Evolutionary conservation across 2,113 vertebrate genomes (phyloP).

Genomic region (Morone chrysops): DNA sequence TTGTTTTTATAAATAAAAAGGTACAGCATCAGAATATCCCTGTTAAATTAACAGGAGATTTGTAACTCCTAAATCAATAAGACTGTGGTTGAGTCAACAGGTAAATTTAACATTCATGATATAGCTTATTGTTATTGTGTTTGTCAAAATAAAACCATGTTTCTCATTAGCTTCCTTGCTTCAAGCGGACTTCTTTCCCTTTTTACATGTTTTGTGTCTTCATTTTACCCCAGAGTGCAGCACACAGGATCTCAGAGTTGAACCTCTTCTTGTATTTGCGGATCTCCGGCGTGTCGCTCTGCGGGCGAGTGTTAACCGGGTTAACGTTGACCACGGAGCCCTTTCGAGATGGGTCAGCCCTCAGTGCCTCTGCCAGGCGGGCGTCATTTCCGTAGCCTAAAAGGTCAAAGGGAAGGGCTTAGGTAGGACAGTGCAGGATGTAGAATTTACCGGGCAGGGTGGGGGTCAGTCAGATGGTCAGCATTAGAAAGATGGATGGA

Average conservation of each 20-base stretch:
- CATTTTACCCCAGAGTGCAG: slow-evolving; percentile 95
- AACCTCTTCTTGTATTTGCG: slow-evolving; percentile 99
- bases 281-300: slow-evolving; percentile 98
- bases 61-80: too few species aligned
- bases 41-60: too few species aligned
- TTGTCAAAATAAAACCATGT: too few species aligned
- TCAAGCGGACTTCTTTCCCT: too few species aligned
- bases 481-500: slow-evolving; percentile 15
- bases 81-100: too few species aligned
- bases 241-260: slow-evolving; percentile 98
- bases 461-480: slow-evolving; percentile 43
- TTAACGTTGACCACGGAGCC: slow-evolving; percentile 99
- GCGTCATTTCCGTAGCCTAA: slow-evolving; percentile 94
- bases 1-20: too few species aligned
- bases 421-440: slow-evolving; percentile 56
- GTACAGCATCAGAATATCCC: too few species aligned
- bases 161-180: too few species aligned
- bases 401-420: slow-evolving; percentile 69
- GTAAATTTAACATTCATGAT: too few species aligned
- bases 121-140: too few species aligned
- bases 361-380: slow-evolving; percentile 93
- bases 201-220: too few species aligned
- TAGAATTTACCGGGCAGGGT: slow-evolving; percentile 51
- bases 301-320: slow-evolving; percentile 97
- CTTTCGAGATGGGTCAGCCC: slow-evolving; percentile 95